These are phyloP conservation scores for Drosophila robusta DNA, from an alignment of 2,888 invertebrate species.

Conservation along the genomic window DNA sequence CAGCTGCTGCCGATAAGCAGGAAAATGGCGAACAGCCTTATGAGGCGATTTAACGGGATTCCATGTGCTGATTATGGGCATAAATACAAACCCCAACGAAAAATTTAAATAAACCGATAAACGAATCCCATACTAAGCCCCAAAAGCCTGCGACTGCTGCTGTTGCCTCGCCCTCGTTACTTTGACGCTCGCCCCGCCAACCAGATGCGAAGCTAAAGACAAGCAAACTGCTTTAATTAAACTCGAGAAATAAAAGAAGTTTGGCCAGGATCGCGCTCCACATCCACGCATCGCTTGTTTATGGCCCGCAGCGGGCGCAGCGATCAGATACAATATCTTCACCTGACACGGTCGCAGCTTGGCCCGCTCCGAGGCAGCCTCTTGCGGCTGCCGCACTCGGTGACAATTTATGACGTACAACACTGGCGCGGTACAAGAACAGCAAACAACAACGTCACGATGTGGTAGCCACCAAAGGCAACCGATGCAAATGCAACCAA, in stretches of 20 bases:
- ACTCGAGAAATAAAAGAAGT: conserved; percentile 42
- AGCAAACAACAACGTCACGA: conserved; percentile 31
- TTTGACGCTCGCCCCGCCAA: conserved; percentile 30
- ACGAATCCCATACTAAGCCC: conserved; percentile 69
- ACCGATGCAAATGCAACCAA: conserved; percentile 38
- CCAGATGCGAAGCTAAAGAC: conserved; percentile 67
- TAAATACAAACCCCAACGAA: conserved; percentile 72
- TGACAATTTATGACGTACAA: conserved; percentile 83
- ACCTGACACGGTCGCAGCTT: conserved; percentile 63
- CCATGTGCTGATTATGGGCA: conserved; percentile 77
- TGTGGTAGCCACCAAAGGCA: conserved; percentile 39
- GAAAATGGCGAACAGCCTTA: conserved; percentile 79
- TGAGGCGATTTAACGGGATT: conserved; percentile 82
- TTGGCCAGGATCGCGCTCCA: conserved; percentile 44
- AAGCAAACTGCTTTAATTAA: conserved; percentile 75
- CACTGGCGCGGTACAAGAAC: conserved; percentile 47
- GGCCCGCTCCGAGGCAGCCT: conserved; percentile 1
- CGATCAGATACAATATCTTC: conserved; percentile 79
- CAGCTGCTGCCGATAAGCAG: conserved; percentile 68
- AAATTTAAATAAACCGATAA: conserved; percentile 81
- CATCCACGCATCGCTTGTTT: conserved; percentile 66
- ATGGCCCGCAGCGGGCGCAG: conserved; percentile 68
- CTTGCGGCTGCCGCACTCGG: conserved; percentile 17
- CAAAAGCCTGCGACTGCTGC: conserved; percentile 36
- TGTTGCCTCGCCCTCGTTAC: conserved; percentile 9